Evolutionary conservation across 37 sponge, comb jelly and placozoan genomes (phyloP).

Genomic region (Spongia lamella): DNA sequence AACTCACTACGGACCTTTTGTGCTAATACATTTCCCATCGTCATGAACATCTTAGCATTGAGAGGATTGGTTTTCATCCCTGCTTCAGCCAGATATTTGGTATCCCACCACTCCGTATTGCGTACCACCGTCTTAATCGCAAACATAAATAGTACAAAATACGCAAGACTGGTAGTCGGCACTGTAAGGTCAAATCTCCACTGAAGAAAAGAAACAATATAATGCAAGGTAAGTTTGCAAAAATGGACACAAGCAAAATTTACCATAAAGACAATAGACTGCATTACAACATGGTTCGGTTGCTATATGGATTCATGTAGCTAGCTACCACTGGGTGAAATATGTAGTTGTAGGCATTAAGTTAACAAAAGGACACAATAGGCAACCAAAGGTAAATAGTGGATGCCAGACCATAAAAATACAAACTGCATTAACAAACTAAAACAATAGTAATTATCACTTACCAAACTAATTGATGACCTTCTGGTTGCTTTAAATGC

Average conservation of each 20-base stretch:
- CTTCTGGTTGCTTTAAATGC: background rate
- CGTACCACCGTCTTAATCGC: slow-evolving; percentile 60
- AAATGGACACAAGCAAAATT: no score
- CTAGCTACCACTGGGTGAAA: no score
- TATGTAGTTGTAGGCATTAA: no score
- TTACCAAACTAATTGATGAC: background rate
- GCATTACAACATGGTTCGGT: no score
- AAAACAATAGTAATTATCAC: background rate
- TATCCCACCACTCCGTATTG: slow-evolving; percentile 63
- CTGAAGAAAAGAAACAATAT: no score
- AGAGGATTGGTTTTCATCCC: slow-evolving; percentile 57
- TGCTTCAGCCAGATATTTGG: slow-evolving; percentile 34
- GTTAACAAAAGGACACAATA: no score
- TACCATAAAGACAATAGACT: no score
- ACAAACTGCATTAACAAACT: background rate
- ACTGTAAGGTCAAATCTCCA: background rate
- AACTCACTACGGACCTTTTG: slow-evolving; percentile 44
- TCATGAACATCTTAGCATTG: slow-evolving; percentile 73
- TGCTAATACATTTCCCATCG: slow-evolving; percentile 69
- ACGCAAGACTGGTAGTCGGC: background rate
- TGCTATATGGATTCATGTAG: no score
- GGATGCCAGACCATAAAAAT: background rate
- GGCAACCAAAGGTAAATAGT: background rate
- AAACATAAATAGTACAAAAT: slow-evolving; percentile 15
- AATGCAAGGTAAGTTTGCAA: no score